Percentiles rank a stretch among this genome's conserved stretches.
phyloP scores from a whole-genome alignment of 2,797 vertebrate species.

The Dromococcyx pavoninus region DNA sequence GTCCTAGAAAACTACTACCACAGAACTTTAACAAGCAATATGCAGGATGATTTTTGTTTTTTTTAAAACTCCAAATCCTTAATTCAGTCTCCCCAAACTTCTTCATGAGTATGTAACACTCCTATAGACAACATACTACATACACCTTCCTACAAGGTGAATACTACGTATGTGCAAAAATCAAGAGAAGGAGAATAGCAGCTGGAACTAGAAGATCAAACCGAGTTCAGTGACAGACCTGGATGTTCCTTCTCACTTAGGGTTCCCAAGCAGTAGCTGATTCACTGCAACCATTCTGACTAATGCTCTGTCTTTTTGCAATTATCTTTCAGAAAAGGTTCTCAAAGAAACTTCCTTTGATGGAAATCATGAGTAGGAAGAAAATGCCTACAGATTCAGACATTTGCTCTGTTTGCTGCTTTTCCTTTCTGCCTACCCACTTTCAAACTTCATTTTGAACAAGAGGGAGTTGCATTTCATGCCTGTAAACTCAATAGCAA shows the following conservation, averaged over 20 bases:
- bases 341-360: neutral
- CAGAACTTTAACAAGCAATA: neutral
- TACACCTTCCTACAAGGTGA: neutral
- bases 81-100: neutral
- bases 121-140: neutral
- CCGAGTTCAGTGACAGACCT: neutral
- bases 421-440: neutral
- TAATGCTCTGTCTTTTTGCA: neutral
- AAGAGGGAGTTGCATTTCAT: neutral
- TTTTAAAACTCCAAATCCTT: neutral
- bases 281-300: neutral
- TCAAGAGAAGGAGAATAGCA: neutral
- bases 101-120: neutral
- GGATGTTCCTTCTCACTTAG: neutral
- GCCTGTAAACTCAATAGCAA: neutral
- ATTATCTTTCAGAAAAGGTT: neutral
- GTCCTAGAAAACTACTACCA: neutral
- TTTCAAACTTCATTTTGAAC: neutral
- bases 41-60: neutral
- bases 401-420: neutral
- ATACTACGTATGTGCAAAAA: neutral
- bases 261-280: neutral
- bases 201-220: neutral
- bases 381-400: neutral
- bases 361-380: neutral